Conservation (phyloP, 2,888 invertebrate genomes). For the Chrysina gloriosa region DNA sequence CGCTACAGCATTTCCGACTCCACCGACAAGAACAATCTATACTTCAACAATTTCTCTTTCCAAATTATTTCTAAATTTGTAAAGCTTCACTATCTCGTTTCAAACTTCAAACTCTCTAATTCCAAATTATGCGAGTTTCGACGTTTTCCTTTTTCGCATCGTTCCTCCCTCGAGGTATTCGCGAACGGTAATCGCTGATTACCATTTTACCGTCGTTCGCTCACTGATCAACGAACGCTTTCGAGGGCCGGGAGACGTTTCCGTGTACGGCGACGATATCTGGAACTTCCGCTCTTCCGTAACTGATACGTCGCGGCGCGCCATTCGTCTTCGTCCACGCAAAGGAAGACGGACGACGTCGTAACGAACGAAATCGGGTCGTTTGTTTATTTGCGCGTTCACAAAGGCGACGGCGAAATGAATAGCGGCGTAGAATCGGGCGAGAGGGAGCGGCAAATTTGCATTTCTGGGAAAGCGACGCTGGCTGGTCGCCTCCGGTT, state of each 20-base stretch:
- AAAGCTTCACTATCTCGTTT: too few species aligned
- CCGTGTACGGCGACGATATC: slow-evolving; percentile 5
- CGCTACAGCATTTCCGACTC: too few species aligned
- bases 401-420: background rate
- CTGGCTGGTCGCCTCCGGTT: background rate
- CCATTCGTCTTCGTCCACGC: slow-evolving; percentile 5
- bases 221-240: slow-evolving; percentile 4
- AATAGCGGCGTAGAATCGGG: background rate
- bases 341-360: slow-evolving; percentile 14
- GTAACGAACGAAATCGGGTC: slow-evolving; percentile 7
- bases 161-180: background rate
- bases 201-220: background rate
- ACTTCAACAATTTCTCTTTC: too few species aligned
- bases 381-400: slow-evolving; percentile 10
- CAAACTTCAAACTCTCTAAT: too few species aligned
- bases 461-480: slow-evolving; percentile 10
- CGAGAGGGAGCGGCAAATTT: slow-evolving; percentile 1
- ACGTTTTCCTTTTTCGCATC: background rate
- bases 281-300: background rate
- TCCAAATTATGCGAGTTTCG: background rate
- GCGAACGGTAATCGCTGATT: background rate
- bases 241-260: background rate
- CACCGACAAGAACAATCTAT: too few species aligned
- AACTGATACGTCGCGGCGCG: background rate
- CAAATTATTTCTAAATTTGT: background rate